Conservation (phyloP, 1,140 invertebrate species). For the Rhyacophila brunnea region DNA sequence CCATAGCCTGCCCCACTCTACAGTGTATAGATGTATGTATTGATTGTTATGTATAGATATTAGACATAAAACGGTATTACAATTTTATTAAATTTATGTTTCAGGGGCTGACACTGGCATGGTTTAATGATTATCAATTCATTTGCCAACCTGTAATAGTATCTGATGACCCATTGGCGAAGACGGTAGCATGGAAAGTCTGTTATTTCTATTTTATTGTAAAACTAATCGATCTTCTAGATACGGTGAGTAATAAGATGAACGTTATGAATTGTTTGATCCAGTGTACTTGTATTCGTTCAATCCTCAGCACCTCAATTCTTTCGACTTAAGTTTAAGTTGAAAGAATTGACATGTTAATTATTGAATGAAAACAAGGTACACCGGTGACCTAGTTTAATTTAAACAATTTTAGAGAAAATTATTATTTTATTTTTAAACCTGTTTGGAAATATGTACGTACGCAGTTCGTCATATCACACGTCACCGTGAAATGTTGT, state of each 20-base stretch:
- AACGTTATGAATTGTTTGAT: neutral
- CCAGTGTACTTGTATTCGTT: neutral
- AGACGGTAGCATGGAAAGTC: slow-evolving; percentile 61
- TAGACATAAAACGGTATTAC: too few relatives aligned
- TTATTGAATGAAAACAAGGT: neutral
- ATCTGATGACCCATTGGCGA: slow-evolving; percentile 55
- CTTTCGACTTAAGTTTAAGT: slow-evolving; percentile 4
- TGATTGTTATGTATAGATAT: too few relatives aligned
- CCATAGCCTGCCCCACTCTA: too few relatives aligned
- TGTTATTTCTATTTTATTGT: slow-evolving; percentile 69
- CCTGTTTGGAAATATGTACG: too few relatives aligned
- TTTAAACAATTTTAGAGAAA: neutral
- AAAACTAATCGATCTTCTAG: slow-evolving; percentile 68
- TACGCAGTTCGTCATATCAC: too few relatives aligned
- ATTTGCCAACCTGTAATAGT: slow-evolving; percentile 69
- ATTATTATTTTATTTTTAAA: neutral
- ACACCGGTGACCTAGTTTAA: neutral
- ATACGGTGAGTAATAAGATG: slow-evolving; percentile 59
- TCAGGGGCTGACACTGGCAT: slow-evolving; percentile 56
- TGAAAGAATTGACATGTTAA: neutral
- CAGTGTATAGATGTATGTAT: too few relatives aligned
- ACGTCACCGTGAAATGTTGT: too few relatives aligned
- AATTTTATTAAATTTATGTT: too few relatives aligned
- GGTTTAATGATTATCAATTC: slow-evolving; percentile 61
- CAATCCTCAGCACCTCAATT: too few relatives aligned